Percentiles rank a stretch among this genome's conserved stretches.
Evolutionary conservation across 2,888 invertebrate species (phyloP).

Genomic region (Platycnemis pennipes): DNA sequence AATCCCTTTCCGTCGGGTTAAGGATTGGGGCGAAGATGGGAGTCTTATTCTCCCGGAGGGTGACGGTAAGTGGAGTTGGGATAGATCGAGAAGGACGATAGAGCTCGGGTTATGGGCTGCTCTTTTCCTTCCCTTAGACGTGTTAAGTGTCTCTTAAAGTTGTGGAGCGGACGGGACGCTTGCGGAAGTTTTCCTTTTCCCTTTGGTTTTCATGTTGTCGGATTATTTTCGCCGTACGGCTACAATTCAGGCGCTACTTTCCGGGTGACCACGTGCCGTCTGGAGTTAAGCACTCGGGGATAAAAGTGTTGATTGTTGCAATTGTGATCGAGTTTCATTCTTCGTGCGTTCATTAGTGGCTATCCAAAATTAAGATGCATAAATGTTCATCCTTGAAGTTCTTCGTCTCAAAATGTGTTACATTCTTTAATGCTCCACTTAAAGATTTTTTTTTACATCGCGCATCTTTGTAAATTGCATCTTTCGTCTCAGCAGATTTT

Average conservation of each 20-base stretch:
- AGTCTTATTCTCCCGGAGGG: background rate
- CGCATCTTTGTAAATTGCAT: no score
- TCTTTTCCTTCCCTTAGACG: conserved; percentile 49
- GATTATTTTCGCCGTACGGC: background rate
- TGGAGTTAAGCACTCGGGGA: background rate
- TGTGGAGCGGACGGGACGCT: background rate
- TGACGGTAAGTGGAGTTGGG: background rate
- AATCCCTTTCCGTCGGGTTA: background rate
- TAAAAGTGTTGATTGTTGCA: no score
- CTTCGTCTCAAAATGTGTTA: no score
- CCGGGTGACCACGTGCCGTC: background rate
- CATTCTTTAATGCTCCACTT: no score
- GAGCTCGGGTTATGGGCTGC: conserved; percentile 44
- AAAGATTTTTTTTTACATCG: no score
- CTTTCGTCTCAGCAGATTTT: no score
- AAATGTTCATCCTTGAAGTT: no score
- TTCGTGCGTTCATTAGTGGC: no score
- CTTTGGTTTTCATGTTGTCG: background rate
- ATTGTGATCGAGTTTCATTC: no score
- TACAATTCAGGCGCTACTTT: background rate
- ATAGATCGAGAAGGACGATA: conserved; percentile 51
- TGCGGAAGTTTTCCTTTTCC: conserved; percentile 24
- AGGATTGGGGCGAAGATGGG: background rate
- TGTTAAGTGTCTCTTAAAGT: conserved; percentile 51
- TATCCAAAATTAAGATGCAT: no score